These are phyloP conservation scores for Dryocosmus kuriphilus DNA, from an alignment of 2,888 invertebrate genomes.

Conservation along the genomic window DNA sequence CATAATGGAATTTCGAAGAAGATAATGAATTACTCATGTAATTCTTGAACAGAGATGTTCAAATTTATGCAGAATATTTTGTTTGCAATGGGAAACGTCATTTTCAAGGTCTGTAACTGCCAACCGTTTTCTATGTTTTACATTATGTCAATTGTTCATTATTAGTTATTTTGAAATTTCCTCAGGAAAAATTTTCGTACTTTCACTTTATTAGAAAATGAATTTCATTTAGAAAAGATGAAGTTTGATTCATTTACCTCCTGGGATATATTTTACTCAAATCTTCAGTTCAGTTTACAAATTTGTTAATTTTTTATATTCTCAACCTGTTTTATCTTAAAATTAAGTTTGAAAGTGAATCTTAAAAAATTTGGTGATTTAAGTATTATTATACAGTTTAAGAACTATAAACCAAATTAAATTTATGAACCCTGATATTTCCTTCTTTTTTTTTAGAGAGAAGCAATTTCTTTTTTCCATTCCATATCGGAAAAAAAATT, in stretches of 20 bases:
- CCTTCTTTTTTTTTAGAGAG: background rate
- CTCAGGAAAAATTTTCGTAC: background rate
- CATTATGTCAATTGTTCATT: background rate
- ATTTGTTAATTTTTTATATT: too few species aligned
- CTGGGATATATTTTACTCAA: too few species aligned
- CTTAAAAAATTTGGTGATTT: background rate
- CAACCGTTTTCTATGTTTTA: background rate
- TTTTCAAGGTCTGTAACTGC: conserved; percentile 3
- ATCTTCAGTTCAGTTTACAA: too few species aligned
- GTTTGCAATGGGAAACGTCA: background rate
- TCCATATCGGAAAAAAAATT: background rate
- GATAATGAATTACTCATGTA: background rate
- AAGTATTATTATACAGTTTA: background rate
- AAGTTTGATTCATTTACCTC: too few species aligned
- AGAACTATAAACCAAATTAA: background rate
- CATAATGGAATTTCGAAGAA: background rate
- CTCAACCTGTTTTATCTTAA: background rate
- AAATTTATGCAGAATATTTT: conserved; percentile 25
- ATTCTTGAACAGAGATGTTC: conserved; percentile 12
- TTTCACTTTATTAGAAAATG: background rate
- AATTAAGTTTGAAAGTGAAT: background rate
- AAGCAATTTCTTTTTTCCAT: background rate
- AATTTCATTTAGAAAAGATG: background rate
- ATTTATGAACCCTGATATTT: background rate
- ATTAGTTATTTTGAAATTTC: background rate